Evolutionary conservation across 2,797 vertebrate genomes (phyloP).

Genomic region (Rhyacichthys aspro): DNA sequence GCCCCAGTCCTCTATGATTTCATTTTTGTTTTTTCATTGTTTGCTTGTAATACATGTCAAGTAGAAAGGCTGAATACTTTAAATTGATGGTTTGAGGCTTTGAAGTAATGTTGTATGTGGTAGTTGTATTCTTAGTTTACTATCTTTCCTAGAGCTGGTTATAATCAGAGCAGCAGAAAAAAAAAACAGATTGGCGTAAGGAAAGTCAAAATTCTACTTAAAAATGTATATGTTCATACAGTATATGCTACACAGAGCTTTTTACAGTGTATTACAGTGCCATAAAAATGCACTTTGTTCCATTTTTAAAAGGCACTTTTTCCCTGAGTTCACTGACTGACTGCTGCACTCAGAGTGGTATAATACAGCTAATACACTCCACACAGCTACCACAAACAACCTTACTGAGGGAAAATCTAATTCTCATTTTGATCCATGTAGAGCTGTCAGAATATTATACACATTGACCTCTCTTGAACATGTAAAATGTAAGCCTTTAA

Average conservation of each 20-base stretch:
- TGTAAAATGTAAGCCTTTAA: slow-evolving; percentile 2
- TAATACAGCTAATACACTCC: too few species aligned
- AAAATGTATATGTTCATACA: too few species aligned
- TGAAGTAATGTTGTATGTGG: not conserved
- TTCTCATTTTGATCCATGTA: not conserved
- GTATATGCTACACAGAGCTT: not conserved
- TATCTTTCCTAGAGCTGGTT: not conserved
- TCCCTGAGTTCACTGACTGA: too few species aligned
- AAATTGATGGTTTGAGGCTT: not conserved
- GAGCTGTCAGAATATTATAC: not conserved
- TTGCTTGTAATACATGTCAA: slow-evolving; percentile 17
- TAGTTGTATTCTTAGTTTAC: not conserved
- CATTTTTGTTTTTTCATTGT: slow-evolving; percentile 28
- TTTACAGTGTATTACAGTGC: not conserved
- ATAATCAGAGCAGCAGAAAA: too few species aligned
- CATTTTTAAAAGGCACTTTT: too few species aligned
- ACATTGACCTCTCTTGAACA: slow-evolving; percentile 1
- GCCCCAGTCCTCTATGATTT: slow-evolving; percentile 27
- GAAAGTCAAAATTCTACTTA: too few species aligned
- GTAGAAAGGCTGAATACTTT: slow-evolving; percentile 1
- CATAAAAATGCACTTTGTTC: not conserved
- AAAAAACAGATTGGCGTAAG: too few species aligned
- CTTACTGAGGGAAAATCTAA: not conserved
- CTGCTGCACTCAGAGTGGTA: too few species aligned
- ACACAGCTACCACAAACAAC: slow-evolving; percentile 4